These are phyloP conservation scores for Atherinomorus stipes DNA, from an alignment of 2,113 vertebrate genomes.

Conservation along the genomic window DNA sequence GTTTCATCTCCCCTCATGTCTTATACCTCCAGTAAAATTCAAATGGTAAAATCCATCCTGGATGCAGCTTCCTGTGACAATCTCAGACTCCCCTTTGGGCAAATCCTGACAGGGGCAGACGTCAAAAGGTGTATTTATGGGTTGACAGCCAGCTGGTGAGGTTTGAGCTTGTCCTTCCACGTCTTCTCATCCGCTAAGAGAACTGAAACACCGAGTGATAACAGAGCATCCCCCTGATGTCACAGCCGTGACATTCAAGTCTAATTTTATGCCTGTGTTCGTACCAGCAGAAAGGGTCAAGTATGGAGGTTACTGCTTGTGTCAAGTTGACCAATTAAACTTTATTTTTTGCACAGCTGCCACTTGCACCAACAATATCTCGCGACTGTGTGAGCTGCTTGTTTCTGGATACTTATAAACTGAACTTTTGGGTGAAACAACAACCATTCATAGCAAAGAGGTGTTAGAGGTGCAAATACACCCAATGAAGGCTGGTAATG, in stretches of 20 bases:
- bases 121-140: slow-evolving; percentile 63
- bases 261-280: slow-evolving; percentile 41
- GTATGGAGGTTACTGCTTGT: slow-evolving; percentile 23
- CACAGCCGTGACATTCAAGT: slow-evolving; percentile 39
- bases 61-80: slow-evolving; percentile 44
- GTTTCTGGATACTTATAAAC: not conserved
- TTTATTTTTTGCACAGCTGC: slow-evolving; percentile 35
- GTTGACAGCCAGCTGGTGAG: slow-evolving; percentile 70
- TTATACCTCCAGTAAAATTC: slow-evolving; percentile 8
- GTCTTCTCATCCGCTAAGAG: slow-evolving; percentile 52
- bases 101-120: slow-evolving; percentile 43
- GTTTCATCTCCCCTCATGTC: slow-evolving; percentile 28
- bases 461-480: not conserved
- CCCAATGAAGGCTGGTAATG: too few relatives aligned
- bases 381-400: not conserved
- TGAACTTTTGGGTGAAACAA: not conserved
- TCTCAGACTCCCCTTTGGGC: slow-evolving; percentile 39
- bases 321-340: slow-evolving; percentile 42
- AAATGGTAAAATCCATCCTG: slow-evolving; percentile 27
- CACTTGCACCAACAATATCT: slow-evolving; percentile 1
- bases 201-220: slow-evolving; percentile 45
- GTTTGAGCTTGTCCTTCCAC: slow-evolving; percentile 60
- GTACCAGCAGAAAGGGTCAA: slow-evolving; percentile 13
- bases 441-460: not conserved
- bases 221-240: slow-evolving; percentile 40